These are phyloP conservation scores for Glaucidium brasilianum DNA, from an alignment of 2,113 vertebrate genomes.

Conservation along the genomic window DNA sequence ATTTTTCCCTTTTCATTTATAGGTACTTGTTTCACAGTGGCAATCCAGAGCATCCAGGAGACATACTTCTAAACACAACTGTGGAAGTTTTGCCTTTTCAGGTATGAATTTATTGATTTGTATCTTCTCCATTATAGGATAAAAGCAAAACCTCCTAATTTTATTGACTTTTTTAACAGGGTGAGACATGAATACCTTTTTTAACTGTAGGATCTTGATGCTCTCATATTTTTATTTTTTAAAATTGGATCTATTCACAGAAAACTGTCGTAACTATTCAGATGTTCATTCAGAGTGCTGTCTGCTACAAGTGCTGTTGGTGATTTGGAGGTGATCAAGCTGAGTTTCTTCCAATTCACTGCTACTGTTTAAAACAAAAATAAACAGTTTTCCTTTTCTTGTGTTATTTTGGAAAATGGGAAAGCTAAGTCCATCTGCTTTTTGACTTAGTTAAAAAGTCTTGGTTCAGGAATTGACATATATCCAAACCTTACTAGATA, in stretches of 20 bases:
- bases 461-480: background rate
- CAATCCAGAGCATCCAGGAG: constrained; percentile 95
- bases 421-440: background rate
- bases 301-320: background rate
- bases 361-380: background rate
- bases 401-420: background rate
- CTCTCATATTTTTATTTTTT: background rate
- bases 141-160: background rate
- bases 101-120: constrained; percentile 67
- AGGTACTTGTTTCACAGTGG: constrained; percentile 97
- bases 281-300: background rate
- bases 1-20: constrained; percentile 33
- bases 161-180: background rate
- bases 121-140: background rate
- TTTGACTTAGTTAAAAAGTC: background rate
- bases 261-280: background rate
- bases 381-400: background rate
- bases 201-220: background rate
- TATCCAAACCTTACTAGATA: background rate
- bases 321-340: background rate
- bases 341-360: background rate
- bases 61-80: constrained; percentile 91
- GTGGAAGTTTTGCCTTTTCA: constrained; percentile 92
- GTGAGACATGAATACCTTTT: background rate
- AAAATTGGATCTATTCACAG: background rate